Conservation (phyloP, 1,140 invertebrate species). For the Scaptomyza graminum region DNA sequence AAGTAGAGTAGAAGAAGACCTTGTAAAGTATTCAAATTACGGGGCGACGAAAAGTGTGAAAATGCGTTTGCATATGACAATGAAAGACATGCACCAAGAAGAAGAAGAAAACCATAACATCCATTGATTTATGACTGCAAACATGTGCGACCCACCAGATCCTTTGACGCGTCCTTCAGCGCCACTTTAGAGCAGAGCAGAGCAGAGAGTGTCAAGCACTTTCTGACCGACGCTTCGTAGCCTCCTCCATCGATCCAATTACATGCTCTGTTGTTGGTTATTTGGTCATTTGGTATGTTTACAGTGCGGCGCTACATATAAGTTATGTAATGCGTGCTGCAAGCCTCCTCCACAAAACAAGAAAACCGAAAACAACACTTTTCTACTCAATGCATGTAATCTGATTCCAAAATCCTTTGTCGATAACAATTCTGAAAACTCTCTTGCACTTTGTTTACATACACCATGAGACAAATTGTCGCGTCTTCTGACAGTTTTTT, state of each 20-base stretch:
- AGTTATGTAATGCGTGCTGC: constrained; percentile 60
- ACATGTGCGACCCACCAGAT: constrained; percentile 81
- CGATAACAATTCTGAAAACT: constrained; percentile 70
- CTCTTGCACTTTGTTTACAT: constrained; percentile 56
- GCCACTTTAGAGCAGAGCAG: constrained; percentile 50
- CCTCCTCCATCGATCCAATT: constrained; percentile 59
- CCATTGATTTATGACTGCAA: constrained; percentile 79
- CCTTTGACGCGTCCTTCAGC: constrained; percentile 66
- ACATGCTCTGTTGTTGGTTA: constrained; percentile 60
- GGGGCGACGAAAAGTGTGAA: constrained; percentile 79
- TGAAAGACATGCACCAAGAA: constrained; percentile 53
- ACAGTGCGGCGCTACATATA: constrained; percentile 77
- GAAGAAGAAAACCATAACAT: constrained; percentile 65
- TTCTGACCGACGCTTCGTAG: constrained; percentile 13
- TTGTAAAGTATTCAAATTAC: constrained; percentile 82
- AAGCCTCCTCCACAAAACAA: constrained; percentile 7
- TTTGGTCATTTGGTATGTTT: constrained; percentile 70
- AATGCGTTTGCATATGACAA: constrained; percentile 73
- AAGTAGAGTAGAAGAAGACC: constrained; percentile 25
- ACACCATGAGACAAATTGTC: constrained; percentile 67
- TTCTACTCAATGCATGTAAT: constrained; percentile 44
- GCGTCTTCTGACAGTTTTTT: constrained; percentile 27
- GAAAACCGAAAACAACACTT: constrained; percentile 31
- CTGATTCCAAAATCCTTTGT: constrained; percentile 64
- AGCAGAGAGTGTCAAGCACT: constrained; percentile 68